These are phyloP conservation scores for Maconellicoccus hirsutus DNA, from an alignment of 1,140 invertebrate genomes.

Conservation along the genomic window DNA sequence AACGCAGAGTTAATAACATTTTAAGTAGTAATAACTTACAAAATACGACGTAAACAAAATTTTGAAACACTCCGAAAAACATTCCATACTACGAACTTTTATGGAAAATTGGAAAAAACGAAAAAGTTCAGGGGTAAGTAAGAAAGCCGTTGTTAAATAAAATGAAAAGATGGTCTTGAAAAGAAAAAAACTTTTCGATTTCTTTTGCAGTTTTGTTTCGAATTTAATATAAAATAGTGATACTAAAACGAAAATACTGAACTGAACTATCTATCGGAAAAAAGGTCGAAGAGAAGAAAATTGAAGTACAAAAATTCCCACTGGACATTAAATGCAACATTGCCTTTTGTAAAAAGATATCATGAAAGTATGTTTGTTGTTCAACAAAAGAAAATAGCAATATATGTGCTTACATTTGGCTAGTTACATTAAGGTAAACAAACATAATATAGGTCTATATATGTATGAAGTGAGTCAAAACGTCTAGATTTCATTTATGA, in stretches of 20 bases:
- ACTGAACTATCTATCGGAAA: not conserved
- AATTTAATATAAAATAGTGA: constrained; percentile 21
- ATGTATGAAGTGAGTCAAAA: too few relatives aligned
- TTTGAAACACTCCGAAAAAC: constrained; percentile 9
- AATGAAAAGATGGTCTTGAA: constrained; percentile 12
- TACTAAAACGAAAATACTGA: not conserved
- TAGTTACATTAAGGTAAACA: not conserved
- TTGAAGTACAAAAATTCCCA: not conserved
- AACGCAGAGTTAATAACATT: too few relatives aligned
- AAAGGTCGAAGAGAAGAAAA: constrained; percentile 9
- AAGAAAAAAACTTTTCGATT: constrained; percentile 17
- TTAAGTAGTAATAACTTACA: not conserved
- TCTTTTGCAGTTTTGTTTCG: constrained; percentile 4
- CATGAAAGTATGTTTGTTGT: not conserved
- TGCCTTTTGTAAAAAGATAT: not conserved
- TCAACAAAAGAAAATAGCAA: not conserved
- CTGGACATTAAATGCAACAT: not conserved
- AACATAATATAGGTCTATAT: not conserved
- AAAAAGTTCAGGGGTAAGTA: not conserved
- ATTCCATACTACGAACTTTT: not conserved
- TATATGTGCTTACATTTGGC: not conserved
- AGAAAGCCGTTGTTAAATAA: not conserved
- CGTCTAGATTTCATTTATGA: not conserved
- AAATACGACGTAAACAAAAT: not conserved
- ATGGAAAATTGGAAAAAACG: not conserved